These are phyloP conservation scores for Champsocephalus gunnari DNA, from an alignment of 2,797 vertebrate species.

Conservation along the genomic window DNA sequence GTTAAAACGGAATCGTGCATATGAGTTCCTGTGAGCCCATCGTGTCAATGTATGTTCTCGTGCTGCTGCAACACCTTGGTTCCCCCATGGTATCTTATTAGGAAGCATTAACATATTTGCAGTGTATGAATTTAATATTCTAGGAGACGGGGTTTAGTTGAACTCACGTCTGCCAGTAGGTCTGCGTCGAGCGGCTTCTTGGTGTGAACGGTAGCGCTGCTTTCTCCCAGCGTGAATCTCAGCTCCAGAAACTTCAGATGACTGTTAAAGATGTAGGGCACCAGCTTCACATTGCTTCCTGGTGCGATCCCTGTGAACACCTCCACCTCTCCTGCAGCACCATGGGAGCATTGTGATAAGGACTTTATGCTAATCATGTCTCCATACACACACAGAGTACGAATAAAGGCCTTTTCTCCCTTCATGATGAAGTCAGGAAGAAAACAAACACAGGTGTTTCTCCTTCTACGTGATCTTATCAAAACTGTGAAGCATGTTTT, in stretches of 20 bases:
- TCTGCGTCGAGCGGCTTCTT: conserved; percentile 73
- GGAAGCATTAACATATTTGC: not conserved
- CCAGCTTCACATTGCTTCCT: conserved; percentile 38
- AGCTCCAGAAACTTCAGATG: conserved; percentile 67
- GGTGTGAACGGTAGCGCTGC: conserved; percentile 60
- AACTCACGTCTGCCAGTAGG: not conserved
- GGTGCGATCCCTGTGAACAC: conserved; percentile 59
- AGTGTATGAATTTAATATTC: not conserved
- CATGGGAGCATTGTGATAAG: conserved; percentile 20
- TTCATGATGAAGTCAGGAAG: not conserved
- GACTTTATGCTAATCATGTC: not conserved
- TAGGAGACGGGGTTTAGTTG: not conserved
- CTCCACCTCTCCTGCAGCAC: conserved; percentile 80
- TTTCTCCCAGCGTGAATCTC: conserved; percentile 7
- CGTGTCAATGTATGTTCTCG: not conserved
- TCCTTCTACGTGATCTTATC: not conserved
- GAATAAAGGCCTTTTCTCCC: too few relatives aligned
- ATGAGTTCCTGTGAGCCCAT: too few relatives aligned
- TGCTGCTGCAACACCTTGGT: not conserved
- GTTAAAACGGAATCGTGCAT: too few relatives aligned
- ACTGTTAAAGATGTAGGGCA: rapidly evolving
- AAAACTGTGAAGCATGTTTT: not conserved
- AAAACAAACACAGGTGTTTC: not conserved
- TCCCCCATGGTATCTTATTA: not conserved
- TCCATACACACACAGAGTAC: too few relatives aligned